Evolutionary conservation across 2,888 invertebrate genomes (phyloP), one percentile per base, ranked within the genome.

Genomic region (Trachelus stipa): DNA sequence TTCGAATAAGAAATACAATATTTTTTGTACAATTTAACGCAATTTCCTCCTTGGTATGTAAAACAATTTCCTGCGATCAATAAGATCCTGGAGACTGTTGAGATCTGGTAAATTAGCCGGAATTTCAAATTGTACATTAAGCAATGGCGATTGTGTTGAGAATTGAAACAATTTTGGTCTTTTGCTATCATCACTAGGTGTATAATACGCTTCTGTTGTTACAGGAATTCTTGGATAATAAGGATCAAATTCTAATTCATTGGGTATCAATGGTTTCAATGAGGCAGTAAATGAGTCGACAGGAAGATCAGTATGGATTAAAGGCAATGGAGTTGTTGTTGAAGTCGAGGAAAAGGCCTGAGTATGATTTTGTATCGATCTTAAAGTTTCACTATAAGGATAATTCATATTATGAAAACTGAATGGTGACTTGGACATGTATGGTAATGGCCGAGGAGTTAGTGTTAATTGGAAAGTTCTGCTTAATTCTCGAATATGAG

Each of bases 101-200:
- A 90, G 79, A 81, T 90, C 89, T 0, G 90, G 90, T n/a, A 89
- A 76, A 9, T 86, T 83, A 35, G 86, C 84, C 1, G 90, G 90
- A 34, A 90, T 85, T n/a, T 87, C 81, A 23, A 90, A 86, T 33
- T 84, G 78, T 11, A 82, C 77, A 82, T 33, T 79, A 80, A 34
- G 79, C 79, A 1, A 83, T 82, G 9, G 85, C 81, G 11, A 15
- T 12, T 78, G 81, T 11, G 77, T 79, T 6, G 79, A 71, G 30
- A 75, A 76, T 2, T 76, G 75, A 40, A 76, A 23, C 1, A 81
- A 77, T 73, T 80, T 83, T 4, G 71, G 78, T 3, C 15, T 37
- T 30, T 83, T 82, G 12, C 81, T 81, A 12, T n/a, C 75, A 3
- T 85, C 78, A 1, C 76, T 81, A 0, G 87, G 84, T 1, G 88